Conservation (phyloP, 2,797 vertebrate species). For the Iguana delicatissima region DNA sequence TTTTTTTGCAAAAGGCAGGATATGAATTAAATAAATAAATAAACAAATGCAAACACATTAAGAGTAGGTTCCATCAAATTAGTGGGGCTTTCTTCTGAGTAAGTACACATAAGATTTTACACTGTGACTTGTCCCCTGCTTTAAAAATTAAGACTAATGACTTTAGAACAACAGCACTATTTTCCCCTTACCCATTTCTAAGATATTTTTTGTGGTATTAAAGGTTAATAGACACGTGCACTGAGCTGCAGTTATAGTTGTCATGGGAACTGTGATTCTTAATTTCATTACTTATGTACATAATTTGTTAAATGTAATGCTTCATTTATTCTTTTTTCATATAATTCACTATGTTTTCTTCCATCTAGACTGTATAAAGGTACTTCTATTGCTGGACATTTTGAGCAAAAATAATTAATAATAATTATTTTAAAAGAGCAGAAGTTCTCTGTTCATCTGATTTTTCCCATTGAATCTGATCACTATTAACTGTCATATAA, state of each 20-base stretch:
- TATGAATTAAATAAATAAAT: neutral
- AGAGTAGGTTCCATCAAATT: neutral
- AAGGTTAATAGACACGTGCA: slow-evolving; percentile 44
- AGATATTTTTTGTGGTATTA: slow-evolving; percentile 36
- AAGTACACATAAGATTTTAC: neutral
- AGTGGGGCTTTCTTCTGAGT: neutral
- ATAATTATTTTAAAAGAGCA: neutral
- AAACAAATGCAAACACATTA: no score
- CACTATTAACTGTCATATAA: neutral
- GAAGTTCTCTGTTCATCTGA: neutral
- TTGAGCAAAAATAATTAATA: slow-evolving; percentile 7
- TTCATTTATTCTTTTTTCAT: slow-evolving; percentile 40
- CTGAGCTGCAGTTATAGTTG: slow-evolving; percentile 50
- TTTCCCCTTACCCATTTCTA: slow-evolving; percentile 25
- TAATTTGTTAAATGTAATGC: slow-evolving; percentile 42
- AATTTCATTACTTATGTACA: slow-evolving; percentile 50
- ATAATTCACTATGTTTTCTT: slow-evolving; percentile 34
- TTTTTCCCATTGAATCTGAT: neutral
- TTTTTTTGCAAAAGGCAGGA: neutral
- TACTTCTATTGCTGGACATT: neutral
- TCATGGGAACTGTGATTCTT: slow-evolving; percentile 59
- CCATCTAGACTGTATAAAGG: neutral
- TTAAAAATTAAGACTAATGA: slow-evolving; percentile 40
- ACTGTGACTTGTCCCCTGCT: neutral
- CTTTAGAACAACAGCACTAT: slow-evolving; percentile 1